Base-by-base conservation (phyloP, 1,140 invertebrate species). In the Episyrphus balteatus region DNA sequence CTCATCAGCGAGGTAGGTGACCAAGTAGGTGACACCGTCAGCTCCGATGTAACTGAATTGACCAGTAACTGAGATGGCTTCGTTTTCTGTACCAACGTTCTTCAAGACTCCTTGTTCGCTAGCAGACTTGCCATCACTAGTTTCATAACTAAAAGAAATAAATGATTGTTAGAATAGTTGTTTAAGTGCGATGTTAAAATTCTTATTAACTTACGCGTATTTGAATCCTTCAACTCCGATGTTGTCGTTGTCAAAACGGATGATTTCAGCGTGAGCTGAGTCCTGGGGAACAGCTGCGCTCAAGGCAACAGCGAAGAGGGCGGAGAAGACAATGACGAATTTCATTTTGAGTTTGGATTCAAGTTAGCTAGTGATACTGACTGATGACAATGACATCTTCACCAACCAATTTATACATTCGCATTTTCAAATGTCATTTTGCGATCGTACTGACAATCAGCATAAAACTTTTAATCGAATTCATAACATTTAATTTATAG, bases 1-100 rank as follows among this genome's bases (percentile, higher is more conserved):
- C 62, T 84, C 81, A 59, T 83, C 80, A 19, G 83, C 82, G 26
- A 74, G 61, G 64, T 80, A 84, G 19, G 65, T 77, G 17, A 83
- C 67, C 2, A 72, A 70, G 49, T 78, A 73, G 5, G 72, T 69
- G 17, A 71, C 70, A 18, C 81, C 82, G 54, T 84, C 79, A 19
- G 74, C 72, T 15, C 72, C 74, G 1, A 75, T 64, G 60, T 79
- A 85, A 39, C 72, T 73, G 73, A 79, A 84, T 13, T 70, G 72
- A 21, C 83, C 83, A 49, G 73, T 70, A 13, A 77, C 78, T 0
- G 61, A 21, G 13, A 50, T 50, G 14, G 44, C 49, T 42, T 53
- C 51, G 46, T 77, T 66, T 49, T 77, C 65, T 19, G 71, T 67
- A 52, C 73, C 71, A 13, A 64, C 49, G 51, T 77, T 74, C 53